Evolutionary conservation across 2,888 invertebrate genomes (phyloP), one percentile per base, ranked within the genome.

Genomic region (Bombyx huttoni): DNA sequence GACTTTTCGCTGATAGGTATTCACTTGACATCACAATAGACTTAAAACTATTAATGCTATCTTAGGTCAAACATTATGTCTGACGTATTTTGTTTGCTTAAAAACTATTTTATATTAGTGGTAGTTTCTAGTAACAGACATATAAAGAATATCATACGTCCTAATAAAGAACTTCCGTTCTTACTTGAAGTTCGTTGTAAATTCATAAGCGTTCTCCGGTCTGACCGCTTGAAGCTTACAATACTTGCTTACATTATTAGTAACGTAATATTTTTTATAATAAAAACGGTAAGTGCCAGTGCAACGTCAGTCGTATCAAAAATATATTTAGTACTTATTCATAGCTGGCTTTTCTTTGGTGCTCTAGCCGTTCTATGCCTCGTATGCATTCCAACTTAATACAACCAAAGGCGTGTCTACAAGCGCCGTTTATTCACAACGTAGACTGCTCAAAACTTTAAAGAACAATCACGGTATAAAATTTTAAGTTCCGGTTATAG

Each of bases 281-380:
- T 50, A 14, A 33, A 40, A 50, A 10, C 14, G 45, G 24, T 50
- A 50, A 50, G 46, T 50, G 46, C 12, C 40, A 12, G 40, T 40
- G 12, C 12, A 40, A 24, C 1, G 12, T 40, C 40, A 40, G 40
- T 40, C 12, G 40, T 40, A 10, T 40, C 40, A 3, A 10, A 40
- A 40, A 40, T 0, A 12, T 40, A 40, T 40, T 40, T 10, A 12
- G 5, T 40, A 40, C 1, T 40, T 12, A 40, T 40, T 40, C 8
- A 40, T 40, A 40, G 12, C 40, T 40, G 40, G 40, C 40, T 65
- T 70, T 73, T 86, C 87, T 88, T 88, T 88, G 87, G 87, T 87
- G 86, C 78, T 84, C 87, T 88, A 88, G 87, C 87, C 84, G 87
- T 81, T 75, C 69, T 67, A 60, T 62, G 63, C 68, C 67, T 63